Conservation (phyloP, 1,140 invertebrate genomes). For the honey bee (Apis mellifera) region DNA sequence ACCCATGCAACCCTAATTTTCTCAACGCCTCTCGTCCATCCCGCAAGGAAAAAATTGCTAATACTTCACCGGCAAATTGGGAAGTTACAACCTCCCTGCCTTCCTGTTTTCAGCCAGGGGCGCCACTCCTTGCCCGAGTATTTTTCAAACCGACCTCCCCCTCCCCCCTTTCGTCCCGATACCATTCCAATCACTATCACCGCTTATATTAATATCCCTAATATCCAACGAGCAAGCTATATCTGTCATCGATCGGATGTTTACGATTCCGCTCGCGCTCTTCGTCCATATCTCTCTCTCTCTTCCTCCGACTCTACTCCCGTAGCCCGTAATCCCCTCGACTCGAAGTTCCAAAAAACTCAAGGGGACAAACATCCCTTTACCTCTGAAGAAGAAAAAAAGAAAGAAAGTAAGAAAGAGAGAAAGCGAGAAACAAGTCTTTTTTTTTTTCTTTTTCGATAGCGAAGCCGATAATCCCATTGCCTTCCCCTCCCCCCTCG, state of each 20-base stretch:
- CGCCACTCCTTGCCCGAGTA: no score
- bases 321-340: no score
- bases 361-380: background rate
- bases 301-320: no score
- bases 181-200: no score
- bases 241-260: no score
- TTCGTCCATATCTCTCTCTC: no score
- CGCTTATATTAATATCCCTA: no score
- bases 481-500: background rate
- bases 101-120: no score
- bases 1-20: constrained; percentile 29
- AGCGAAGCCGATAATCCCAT: background rate
- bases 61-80: constrained; percentile 7
- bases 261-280: no score
- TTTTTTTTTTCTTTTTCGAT: background rate
- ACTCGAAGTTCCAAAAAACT: background rate
- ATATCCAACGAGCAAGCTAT: no score
- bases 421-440: background rate
- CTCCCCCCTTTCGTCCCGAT: no score
- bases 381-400: background rate
- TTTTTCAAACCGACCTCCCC: no score
- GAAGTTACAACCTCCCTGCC: background rate
- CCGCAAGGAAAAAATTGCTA: constrained; percentile 16
- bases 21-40: background rate
- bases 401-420: background rate